Evolutionary conservation across 2,113 vertebrate genomes (phyloP).

Genomic region (Tauraco erythrolophus): DNA sequence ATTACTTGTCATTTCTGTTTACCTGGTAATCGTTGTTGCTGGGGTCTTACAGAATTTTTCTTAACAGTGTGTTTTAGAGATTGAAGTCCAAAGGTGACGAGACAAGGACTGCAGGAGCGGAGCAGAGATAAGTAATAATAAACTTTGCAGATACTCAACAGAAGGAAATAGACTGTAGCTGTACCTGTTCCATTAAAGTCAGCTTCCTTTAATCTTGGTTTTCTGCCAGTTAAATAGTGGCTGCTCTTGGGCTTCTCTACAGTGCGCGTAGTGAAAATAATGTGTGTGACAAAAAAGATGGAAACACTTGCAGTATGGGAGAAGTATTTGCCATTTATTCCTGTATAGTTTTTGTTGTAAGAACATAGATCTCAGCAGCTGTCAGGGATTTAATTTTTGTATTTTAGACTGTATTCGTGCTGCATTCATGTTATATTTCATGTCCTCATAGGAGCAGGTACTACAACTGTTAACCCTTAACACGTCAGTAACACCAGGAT

Average conservation of each 20-base stretch:
- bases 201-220: background rate
- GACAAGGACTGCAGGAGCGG: background rate
- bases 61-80: background rate
- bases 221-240: background rate
- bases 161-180: background rate
- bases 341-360: background rate
- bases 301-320: background rate
- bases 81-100: background rate
- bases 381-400: background rate
- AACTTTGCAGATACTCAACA: background rate
- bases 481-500: background rate
- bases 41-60: background rate
- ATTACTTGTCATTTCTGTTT: background rate
- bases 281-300: background rate
- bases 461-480: background rate
- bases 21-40: background rate
- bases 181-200: background rate
- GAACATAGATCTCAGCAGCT: background rate
- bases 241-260: background rate
- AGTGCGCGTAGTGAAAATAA: background rate
- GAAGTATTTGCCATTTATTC: background rate
- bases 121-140: background rate
- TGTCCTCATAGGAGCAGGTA: background rate
- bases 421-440: background rate
- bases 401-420: background rate